These are phyloP conservation scores for Philopedon plagiatum DNA, from an alignment of 2,888 invertebrate genomes.

Conservation along the genomic window DNA sequence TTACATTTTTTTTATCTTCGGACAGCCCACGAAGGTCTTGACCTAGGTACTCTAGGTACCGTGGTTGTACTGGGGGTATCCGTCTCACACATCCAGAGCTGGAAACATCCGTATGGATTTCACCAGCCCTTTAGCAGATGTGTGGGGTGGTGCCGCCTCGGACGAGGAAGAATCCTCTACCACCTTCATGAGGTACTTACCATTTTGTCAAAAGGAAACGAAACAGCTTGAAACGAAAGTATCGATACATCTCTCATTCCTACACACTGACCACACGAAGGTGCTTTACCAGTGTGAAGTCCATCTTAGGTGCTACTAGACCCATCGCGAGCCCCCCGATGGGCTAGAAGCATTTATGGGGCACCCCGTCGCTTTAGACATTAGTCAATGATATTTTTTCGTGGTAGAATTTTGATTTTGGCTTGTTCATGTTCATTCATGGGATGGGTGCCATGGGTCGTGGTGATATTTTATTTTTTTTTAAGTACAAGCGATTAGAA, in stretches of 20 bases:
- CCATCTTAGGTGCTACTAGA: slow-evolving; percentile 28
- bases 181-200: no score
- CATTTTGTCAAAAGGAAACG: no score
- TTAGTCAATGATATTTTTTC: slow-evolving; percentile 31
- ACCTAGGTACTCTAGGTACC: no score
- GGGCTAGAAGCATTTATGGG: slow-evolving; percentile 27
- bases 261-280: slow-evolving; percentile 1
- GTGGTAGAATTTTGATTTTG: slow-evolving; percentile 10
- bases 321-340: slow-evolving; percentile 20
- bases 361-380: slow-evolving; percentile 6
- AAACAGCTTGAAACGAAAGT: no score
- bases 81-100: no score
- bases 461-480: slow-evolving; percentile 18
- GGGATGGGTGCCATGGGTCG: slow-evolving; percentile 12
- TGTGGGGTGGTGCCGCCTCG: no score
- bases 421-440: slow-evolving; percentile 19
- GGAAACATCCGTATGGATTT: no score
- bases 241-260: background rate
- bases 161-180: no score
- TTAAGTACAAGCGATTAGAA: slow-evolving; percentile 1
- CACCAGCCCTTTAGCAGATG: no score
- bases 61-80: no score
- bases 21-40: no score
- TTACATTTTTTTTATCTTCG: no score
- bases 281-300: slow-evolving; percentile 26